These are phyloP conservation scores for Scaptodrosophila latifasciaeformis DNA, from an alignment of 2,888 invertebrate species.

Conservation along the genomic window DNA sequence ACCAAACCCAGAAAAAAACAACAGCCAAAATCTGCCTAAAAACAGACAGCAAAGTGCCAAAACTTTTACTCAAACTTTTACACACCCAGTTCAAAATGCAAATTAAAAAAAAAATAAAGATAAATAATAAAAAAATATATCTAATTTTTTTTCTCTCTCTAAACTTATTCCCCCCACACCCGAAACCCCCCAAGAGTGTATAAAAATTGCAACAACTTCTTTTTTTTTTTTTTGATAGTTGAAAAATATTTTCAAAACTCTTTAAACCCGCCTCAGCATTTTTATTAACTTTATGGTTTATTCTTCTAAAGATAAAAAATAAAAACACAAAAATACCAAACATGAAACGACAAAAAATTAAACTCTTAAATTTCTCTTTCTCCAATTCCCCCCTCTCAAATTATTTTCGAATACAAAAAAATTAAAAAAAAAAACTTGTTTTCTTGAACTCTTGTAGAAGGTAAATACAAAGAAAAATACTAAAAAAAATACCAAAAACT, in stretches of 20 bases:
- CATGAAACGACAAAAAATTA: conserved; percentile 46
- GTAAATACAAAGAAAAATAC: conserved; percentile 69
- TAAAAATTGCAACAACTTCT: too few relatives aligned
- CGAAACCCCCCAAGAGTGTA: too few relatives aligned
- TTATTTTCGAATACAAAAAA: conserved; percentile 31
- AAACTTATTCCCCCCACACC: conserved; percentile 19
- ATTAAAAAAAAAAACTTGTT: conserved; percentile 60
- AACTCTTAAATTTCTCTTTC: conserved; percentile 67
- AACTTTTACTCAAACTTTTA: conserved; percentile 42
- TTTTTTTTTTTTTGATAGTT: too few relatives aligned
- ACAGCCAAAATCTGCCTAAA: conserved; percentile 29
- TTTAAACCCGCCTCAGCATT: too few relatives aligned
- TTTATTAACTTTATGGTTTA: background rate
- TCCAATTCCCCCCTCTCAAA: conserved; percentile 51
- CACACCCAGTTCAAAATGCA: conserved; percentile 76
- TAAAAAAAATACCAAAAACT: conserved; percentile 30
- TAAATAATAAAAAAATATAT: conserved; percentile 19
- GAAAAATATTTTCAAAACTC: too few relatives aligned
- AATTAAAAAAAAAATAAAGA: conserved; percentile 36
- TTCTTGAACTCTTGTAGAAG: conserved; percentile 75
- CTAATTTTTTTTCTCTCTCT: conserved; percentile 7
- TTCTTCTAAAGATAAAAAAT: background rate
- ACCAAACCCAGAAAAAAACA: conserved; percentile 33
- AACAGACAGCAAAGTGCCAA: conserved; percentile 43
- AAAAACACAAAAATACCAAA: conserved; percentile 29